phyloP scores from a whole-genome alignment of 1,140 invertebrate species.

The Venturia canescens region DNA sequence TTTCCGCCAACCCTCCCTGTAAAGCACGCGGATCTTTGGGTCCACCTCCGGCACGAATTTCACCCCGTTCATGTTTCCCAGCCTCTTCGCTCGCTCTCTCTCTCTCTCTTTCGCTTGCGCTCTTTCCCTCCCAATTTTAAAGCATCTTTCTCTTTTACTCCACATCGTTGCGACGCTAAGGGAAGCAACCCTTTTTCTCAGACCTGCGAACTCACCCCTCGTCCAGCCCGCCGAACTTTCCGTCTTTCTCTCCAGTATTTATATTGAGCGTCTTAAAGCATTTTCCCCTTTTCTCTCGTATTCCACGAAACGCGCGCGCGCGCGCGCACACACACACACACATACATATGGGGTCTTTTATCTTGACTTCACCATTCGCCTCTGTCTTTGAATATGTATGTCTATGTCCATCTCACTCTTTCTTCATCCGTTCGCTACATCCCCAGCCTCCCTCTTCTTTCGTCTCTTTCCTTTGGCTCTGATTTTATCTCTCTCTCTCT shows the following conservation, averaged over 20 bases:
- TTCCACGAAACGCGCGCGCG: neutral
- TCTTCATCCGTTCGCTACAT: conserved; percentile 42
- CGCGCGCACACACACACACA: neutral
- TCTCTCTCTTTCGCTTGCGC: neutral
- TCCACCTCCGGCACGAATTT: conserved; percentile 45
- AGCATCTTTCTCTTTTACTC: conserved; percentile 51
- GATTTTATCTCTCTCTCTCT: conserved; percentile 37
- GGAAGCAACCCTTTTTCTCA: conserved; percentile 77
- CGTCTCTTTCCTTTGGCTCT: conserved; percentile 46
- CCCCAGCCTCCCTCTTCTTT: conserved; percentile 46
- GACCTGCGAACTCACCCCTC: conserved; percentile 49
- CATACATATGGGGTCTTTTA: conserved; percentile 34
- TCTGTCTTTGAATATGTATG: conserved; percentile 40
- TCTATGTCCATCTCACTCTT: conserved; percentile 49
- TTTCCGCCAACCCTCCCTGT: conserved; percentile 34
- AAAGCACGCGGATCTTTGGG: conserved; percentile 41
- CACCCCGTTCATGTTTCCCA: conserved; percentile 29
- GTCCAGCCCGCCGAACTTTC: neutral
- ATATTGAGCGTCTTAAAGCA: conserved; percentile 78
- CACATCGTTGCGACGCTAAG: conserved; percentile 71
- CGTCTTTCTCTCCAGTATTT: conserved; percentile 70
- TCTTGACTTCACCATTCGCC: conserved; percentile 36
- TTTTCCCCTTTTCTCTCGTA: conserved; percentile 59
- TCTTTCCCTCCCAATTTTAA: neutral
- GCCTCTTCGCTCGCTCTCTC: neutral